phyloP scores from a whole-genome alignment of 2,113 vertebrate genomes.

The Dicaeum eximium region DNA sequence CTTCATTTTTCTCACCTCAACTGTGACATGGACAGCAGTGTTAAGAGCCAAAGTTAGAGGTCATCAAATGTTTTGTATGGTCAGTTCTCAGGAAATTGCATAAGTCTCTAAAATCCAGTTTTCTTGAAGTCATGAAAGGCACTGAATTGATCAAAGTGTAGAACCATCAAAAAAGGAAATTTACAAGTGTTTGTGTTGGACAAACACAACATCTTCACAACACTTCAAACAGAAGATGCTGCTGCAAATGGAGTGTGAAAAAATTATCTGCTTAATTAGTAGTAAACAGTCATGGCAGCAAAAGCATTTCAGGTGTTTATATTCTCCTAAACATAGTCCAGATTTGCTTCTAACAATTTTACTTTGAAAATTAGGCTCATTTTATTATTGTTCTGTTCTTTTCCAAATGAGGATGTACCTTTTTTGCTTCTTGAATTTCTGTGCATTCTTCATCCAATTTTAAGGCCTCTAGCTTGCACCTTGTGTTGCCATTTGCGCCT shows the following conservation, averaged over 20 bases:
- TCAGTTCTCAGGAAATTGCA: neutral
- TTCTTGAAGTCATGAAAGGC: conserved; percentile 35
- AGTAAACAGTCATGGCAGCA: conserved; percentile 46
- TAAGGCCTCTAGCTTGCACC: neutral
- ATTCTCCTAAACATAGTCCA: conserved; percentile 13
- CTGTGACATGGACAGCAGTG: neutral
- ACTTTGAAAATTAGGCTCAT: neutral
- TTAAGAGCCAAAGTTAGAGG: neutral
- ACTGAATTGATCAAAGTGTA: conserved; percentile 47
- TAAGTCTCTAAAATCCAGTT: neutral
- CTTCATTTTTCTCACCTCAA: neutral
- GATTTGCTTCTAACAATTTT: conserved; percentile 1
- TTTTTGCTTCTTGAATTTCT: neutral
- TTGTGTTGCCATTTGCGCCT: neutral
- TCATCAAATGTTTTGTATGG: neutral
- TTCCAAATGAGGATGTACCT: neutral
- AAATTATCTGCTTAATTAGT: conserved; percentile 56
- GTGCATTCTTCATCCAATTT: neutral
- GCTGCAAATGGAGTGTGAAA: conserved; percentile 65
- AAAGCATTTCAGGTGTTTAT: conserved; percentile 32
- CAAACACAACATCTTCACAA: conserved; percentile 44
- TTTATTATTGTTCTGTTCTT: neutral
- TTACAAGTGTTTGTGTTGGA: conserved; percentile 52
- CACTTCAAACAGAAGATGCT: conserved; percentile 64
- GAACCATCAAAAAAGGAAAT: conserved; percentile 54